phyloP scores from a whole-genome alignment of 2,888 invertebrate species.

The Drosophila formosana region DNA sequence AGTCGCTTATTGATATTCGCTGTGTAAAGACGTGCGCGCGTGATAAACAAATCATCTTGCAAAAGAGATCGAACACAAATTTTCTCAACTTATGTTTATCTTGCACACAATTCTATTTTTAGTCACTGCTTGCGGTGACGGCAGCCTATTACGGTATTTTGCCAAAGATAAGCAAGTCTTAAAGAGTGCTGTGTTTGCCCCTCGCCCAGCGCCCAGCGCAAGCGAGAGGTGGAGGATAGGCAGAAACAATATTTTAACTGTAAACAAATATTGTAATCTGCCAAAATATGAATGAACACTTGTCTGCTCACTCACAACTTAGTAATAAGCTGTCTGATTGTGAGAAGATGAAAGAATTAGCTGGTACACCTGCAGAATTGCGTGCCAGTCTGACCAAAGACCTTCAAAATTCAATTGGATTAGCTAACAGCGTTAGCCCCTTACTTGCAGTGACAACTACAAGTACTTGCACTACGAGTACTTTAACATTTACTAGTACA shows the following conservation, averaged over 20 bases:
- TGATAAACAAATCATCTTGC: too few relatives aligned
- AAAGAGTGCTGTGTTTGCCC: constrained; percentile 1
- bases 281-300: too few relatives aligned
- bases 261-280: too few relatives aligned
- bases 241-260: too few relatives aligned
- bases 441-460: constrained; percentile 2
- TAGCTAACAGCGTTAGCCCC: not conserved
- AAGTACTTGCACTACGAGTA: constrained; percentile 3
- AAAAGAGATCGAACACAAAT: too few relatives aligned
- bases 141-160: not conserved
- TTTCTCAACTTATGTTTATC: constrained; percentile 5
- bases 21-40: too few relatives aligned
- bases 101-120: constrained; percentile 15
- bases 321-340: not conserved
- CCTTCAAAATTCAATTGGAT: constrained; percentile 1
- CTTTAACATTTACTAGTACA: constrained; percentile 8
- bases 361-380: constrained; percentile 6
- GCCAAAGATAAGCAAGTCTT: not conserved
- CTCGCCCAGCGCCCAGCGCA: too few relatives aligned
- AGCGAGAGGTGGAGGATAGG: too few relatives aligned
- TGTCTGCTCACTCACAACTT: too few relatives aligned
- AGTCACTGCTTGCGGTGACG: constrained; percentile 10
- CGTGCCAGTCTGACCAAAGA: constrained; percentile 5
- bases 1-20: too few relatives aligned
- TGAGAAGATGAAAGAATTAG: constrained; percentile 10